These are phyloP conservation scores for Girardinus metallicus DNA, from an alignment of 2,797 vertebrate species.

Conservation along the genomic window DNA sequence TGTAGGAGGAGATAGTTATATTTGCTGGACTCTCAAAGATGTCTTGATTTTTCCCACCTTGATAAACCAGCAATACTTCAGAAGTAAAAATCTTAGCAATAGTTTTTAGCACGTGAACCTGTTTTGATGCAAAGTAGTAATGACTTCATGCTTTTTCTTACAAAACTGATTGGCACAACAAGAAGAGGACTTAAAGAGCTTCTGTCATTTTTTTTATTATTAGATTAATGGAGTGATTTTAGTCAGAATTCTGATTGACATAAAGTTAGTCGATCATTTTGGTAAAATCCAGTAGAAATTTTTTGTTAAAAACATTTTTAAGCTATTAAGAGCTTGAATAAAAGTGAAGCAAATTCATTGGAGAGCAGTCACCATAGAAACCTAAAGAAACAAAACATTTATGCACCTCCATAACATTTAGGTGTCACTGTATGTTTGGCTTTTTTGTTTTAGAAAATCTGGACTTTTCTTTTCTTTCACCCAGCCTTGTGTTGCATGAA, in stretches of 20 bases:
- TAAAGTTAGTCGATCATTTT: not conserved
- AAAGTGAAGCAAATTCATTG: not conserved
- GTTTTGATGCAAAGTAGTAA: not conserved
- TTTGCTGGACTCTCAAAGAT: not conserved
- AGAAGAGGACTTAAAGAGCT: not conserved
- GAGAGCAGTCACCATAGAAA: not conserved
- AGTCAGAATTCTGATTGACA: not conserved
- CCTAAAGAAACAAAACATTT: not conserved
- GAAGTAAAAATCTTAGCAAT: not conserved
- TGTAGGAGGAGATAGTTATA: not conserved
- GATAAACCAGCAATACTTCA: not conserved
- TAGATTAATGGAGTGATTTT: not conserved
- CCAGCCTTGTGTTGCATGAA: constrained; percentile 57
- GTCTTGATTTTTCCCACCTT: not conserved
- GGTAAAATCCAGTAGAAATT: not conserved
- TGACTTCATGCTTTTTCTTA: no score
- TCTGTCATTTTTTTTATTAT: not conserved
- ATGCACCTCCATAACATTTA: not conserved
- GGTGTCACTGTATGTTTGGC: not conserved
- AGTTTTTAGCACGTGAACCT: not conserved
- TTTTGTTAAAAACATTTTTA: not conserved
- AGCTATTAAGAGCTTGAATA: not conserved
- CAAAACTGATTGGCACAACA: not conserved
- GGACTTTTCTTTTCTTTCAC: constrained; percentile 29
- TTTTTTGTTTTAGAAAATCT: constrained; percentile 1